Conservation (phyloP, 64 coral and sea anemone species). For the Actinia tenebrosa region DNA sequence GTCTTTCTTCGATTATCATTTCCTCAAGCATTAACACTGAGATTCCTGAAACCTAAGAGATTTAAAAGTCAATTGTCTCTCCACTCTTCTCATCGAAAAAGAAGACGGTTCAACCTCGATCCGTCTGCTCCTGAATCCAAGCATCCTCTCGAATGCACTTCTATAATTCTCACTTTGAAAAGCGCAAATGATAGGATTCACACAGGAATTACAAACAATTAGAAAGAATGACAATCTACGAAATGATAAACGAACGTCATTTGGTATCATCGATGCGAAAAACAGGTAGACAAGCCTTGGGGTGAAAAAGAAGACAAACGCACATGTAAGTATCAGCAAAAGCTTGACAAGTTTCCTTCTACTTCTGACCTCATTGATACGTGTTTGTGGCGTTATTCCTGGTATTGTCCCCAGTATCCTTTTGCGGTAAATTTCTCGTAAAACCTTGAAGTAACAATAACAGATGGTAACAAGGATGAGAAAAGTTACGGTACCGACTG, state of each 20-base stretch:
- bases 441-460: slow-evolving; percentile 48
- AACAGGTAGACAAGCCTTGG: slow-evolving; percentile 35
- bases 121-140: background rate
- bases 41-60: background rate
- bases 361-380: background rate
- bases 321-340: slow-evolving; percentile 26
- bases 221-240: slow-evolving; percentile 24
- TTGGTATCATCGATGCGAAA: background rate
- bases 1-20: background rate
- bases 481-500: slow-evolving; percentile 12
- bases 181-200: slow-evolving; percentile 51
- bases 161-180: slow-evolving; percentile 58
- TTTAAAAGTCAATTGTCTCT: background rate
- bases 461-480: slow-evolving; percentile 13
- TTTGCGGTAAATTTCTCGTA: slow-evolving; percentile 38
- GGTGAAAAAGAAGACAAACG: slow-evolving; percentile 32
- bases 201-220: slow-evolving; percentile 41
- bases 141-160: slow-evolving; percentile 25
- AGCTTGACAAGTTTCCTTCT: slow-evolving; percentile 40
- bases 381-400: too few relatives aligned
- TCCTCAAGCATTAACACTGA: background rate
- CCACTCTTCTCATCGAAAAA: background rate
- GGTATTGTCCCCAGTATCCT: slow-evolving; percentile 19
- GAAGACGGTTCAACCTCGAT: background rate
- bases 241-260: slow-evolving; percentile 3